phyloP scores from a whole-genome alignment of 2,888 invertebrate species.

The Orthosia cruda region DNA sequence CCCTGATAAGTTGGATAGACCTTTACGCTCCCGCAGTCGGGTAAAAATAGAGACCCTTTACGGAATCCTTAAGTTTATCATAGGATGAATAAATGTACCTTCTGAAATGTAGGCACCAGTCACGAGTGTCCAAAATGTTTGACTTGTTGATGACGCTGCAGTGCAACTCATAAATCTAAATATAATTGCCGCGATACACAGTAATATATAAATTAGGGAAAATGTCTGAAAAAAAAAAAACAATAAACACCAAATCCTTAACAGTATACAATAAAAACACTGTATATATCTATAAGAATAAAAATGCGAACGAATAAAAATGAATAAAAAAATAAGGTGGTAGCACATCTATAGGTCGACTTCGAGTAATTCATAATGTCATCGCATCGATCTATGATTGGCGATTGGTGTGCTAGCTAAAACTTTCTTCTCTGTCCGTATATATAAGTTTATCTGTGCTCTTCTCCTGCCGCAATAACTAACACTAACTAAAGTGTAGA shows the following conservation, averaged over 20 bases:
- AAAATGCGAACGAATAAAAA: too few species aligned
- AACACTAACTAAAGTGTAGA: too few species aligned
- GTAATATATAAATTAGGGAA: conserved; percentile 73
- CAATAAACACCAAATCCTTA: not conserved
- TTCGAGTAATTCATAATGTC: not conserved
- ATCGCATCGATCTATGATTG: too few species aligned
- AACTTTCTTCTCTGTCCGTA: too few species aligned
- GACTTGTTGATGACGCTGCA: conserved; percentile 41
- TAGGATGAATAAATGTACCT: conserved; percentile 36
- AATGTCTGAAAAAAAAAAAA: conserved; percentile 71
- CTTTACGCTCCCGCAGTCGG: too few species aligned
- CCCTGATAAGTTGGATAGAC: too few species aligned
- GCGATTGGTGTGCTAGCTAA: not conserved
- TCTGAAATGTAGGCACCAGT: conserved; percentile 77
- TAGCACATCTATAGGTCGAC: not conserved
- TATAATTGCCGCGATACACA: conserved; percentile 74
- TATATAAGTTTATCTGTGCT: too few species aligned
- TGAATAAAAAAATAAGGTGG: not conserved
- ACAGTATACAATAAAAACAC: not conserved
- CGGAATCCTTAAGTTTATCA: too few species aligned
- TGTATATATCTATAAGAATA: not conserved
- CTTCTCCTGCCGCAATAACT: too few species aligned
- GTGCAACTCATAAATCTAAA: conserved; percentile 72
- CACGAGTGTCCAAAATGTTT: conserved; percentile 71
- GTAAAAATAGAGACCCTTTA: too few species aligned